phyloP scores from a whole-genome alignment of 2,797 vertebrate genomes.

The Urosaurus nigricauda region DNA sequence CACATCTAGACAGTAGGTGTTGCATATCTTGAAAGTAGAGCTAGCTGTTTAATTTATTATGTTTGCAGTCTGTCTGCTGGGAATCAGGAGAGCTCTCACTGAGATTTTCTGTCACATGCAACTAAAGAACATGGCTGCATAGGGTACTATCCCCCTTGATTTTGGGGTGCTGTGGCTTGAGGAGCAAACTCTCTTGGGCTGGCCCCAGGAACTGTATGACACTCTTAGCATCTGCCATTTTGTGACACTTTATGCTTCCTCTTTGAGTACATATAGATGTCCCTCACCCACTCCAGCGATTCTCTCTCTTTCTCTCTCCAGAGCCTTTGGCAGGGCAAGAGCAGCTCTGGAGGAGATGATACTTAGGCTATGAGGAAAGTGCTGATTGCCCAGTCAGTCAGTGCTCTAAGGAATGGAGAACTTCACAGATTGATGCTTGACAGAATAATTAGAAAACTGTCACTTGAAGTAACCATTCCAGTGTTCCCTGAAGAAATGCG shows the following conservation, averaged over 20 bases:
- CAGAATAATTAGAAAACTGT: constrained; percentile 99
- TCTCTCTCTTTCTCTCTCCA: background rate
- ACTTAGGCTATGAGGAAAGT: constrained; percentile 80
- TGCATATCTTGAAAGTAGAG: background rate
- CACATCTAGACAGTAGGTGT: background rate
- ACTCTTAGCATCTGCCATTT: background rate
- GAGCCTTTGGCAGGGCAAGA: constrained; percentile 50
- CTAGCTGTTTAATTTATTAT: background rate
- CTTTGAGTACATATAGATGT: background rate
- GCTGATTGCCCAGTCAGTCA: constrained; percentile 98
- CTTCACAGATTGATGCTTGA: constrained; percentile 96
- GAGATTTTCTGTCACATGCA: background rate
- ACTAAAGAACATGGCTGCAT: background rate
- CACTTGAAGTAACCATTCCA: constrained; percentile 91
- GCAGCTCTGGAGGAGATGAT: constrained; percentile 44
- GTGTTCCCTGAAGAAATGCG: constrained; percentile 87
- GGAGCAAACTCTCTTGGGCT: background rate
- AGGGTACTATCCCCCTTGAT: background rate
- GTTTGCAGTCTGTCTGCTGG: background rate
- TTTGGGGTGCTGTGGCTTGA: background rate
- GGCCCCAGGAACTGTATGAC: background rate
- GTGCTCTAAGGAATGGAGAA: constrained; percentile 84
- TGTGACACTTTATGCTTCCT: constrained; percentile 40
- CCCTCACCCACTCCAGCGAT: background rate
- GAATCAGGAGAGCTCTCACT: background rate